Base-by-base conservation (phyloP, 1,140 invertebrate species). In the Dryas iulia region DNA sequence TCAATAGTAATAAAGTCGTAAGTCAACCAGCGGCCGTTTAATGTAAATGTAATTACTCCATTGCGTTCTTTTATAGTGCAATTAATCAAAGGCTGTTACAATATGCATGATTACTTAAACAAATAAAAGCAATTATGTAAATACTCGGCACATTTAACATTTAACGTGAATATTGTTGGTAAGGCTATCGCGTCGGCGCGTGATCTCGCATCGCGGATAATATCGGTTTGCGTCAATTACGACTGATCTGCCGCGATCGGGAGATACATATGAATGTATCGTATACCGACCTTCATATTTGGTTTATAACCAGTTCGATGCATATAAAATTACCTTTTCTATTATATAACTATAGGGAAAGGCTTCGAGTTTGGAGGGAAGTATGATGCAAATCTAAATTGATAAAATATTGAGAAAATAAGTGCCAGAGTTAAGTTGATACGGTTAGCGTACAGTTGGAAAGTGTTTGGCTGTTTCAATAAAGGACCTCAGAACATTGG, bases 191-290 rank as follows among this genome's bases (percentile, higher is more conserved):
- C 63, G 66, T 69, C 69, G 77, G 76, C 76, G 82, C 77, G 82
- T 82, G 81, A 89, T 89, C 82, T 82, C 83, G 82, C 83, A 81
- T 79, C 79, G 82, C 75, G 83, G 87, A 91, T 91, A 85, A 80
- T 86, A 89, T 89, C 88, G 79, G 73, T 77, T 79, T 78, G 87
- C 86, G 88, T 90, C 88, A 90, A 90, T 90, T 90, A 90, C 84
- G 83, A 77, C 73, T 73, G 76, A 85, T 86, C 77, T 75, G 66
- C 71, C 53, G 71, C 83, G 86, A 88, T 89, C 80, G 76, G 56
- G 71, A 77, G 87, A 88, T 88, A 86, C 86, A 89, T 88, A 85
- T 78, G 76, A 81, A 86, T 86, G 82, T 83, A 78, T 86, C 83
- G 81, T 87, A 81, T 80, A 77, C 72, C 75, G 66, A 75, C 79